Percentiles rank a stretch among this genome's conserved stretches.
Conservation (phyloP, 64 coral and sea anemone species). For the Pocillopora damicornis region DNA sequence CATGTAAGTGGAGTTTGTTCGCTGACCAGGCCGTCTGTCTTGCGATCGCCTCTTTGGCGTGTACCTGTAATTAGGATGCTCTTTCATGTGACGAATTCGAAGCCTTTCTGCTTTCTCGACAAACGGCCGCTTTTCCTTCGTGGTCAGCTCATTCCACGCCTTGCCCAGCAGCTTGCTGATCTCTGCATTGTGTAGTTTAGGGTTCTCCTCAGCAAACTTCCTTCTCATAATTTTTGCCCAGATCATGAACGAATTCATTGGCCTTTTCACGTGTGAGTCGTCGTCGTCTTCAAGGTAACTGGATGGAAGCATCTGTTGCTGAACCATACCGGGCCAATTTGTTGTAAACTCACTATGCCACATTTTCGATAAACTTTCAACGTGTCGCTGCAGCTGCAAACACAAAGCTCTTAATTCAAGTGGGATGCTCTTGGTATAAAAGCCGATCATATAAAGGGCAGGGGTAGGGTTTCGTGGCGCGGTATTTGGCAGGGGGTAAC, state of each 20-base stretch:
- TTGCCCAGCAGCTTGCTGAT: slow-evolving; percentile 96
- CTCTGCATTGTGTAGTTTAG: slow-evolving; percentile 96
- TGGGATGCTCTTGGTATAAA: neutral
- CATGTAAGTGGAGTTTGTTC: slow-evolving; percentile 60
- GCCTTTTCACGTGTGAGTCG: slow-evolving; percentile 91
- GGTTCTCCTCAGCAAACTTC: slow-evolving; percentile 99
- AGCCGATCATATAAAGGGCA: slow-evolving; percentile 2
- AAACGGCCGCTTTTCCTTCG: slow-evolving; percentile 95
- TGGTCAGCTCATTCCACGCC: slow-evolving; percentile 97
- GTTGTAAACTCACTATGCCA: slow-evolving; percentile 46
- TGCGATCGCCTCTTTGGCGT: slow-evolving; percentile 76
- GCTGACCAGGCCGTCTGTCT: slow-evolving; percentile 62
- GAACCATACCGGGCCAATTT: slow-evolving; percentile 48
- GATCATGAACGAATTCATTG: slow-evolving; percentile 99
- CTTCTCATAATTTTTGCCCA: slow-evolving; percentile 99
- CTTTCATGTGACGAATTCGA: slow-evolving; percentile 96
- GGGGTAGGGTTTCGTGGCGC: slow-evolving; percentile 21
- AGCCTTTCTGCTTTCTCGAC: slow-evolving; percentile 98
- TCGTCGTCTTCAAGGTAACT: slow-evolving; percentile 81
- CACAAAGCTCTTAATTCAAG: slow-evolving; percentile 19
- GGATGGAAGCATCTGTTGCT: slow-evolving; percentile 28
- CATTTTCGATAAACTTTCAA: slow-evolving; percentile 39
- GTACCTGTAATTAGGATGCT: slow-evolving; percentile 95
- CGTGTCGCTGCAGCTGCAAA: slow-evolving; percentile 5
- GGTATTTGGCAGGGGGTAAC: slow-evolving; percentile 36